Evolutionary conservation across 35 echinoderm and acorn worm genomes (phyloP).

Genomic region (Diadema setosum): DNA sequence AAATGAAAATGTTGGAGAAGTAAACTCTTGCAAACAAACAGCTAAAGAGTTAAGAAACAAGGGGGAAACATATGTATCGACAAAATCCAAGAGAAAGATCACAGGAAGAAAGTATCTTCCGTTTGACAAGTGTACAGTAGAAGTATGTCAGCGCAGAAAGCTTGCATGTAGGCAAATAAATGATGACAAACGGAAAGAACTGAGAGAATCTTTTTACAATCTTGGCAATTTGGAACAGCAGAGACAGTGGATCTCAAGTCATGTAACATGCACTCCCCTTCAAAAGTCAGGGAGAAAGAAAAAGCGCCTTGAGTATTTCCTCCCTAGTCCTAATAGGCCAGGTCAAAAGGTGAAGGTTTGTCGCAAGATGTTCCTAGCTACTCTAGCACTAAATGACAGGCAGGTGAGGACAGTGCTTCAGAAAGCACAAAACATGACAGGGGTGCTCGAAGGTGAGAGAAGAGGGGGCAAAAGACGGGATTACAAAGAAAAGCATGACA

Average conservation of each 20-base stretch:
- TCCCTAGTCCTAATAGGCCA: background rate
- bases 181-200: background rate
- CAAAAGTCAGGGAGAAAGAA: background rate
- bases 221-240: background rate
- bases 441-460: background rate
- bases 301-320: background rate
- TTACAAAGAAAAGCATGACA: background rate
- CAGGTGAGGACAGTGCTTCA: slow-evolving; percentile 3
- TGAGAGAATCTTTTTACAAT: background rate
- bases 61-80: background rate
- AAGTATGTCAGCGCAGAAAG: background rate
- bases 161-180: background rate
- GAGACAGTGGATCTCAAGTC: background rate
- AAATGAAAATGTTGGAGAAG: background rate
- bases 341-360: slow-evolving; percentile 1
- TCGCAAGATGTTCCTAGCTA: background rate
- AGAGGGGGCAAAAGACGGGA: background rate
- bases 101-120: background rate
- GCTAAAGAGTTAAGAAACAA: background rate
- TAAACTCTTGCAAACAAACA: background rate
- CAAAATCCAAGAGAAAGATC: background rate
- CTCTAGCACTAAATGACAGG: background rate
- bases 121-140: background rate
- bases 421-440: background rate
- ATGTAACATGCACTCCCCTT: background rate